Conservation (phyloP, 2,113 vertebrate genomes). For the Pachyramphus minor region DNA sequence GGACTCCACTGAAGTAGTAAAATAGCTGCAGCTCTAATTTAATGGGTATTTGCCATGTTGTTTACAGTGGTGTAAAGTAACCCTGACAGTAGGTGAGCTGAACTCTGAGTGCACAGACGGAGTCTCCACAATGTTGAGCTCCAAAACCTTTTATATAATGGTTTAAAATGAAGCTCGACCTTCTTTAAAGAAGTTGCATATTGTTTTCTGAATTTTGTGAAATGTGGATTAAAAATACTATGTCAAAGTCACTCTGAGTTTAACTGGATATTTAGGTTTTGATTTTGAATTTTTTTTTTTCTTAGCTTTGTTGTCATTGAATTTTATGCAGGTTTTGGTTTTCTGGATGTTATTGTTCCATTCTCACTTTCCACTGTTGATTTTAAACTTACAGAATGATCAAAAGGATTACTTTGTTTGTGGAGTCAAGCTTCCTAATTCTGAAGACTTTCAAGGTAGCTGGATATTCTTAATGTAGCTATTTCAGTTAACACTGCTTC, state of each 20-base stretch:
- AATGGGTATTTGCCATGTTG: background rate
- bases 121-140: background rate
- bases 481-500: background rate
- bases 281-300: background rate
- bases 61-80: background rate
- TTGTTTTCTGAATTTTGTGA: background rate
- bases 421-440: slow-evolving; percentile 97
- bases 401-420: slow-evolving; percentile 96
- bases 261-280: background rate
- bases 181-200: background rate
- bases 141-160: background rate
- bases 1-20: background rate
- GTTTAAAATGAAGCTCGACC: background rate
- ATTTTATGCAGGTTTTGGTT: background rate
- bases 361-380: slow-evolving; percentile 37
- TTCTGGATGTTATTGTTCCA: background rate
- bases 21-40: background rate
- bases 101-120: background rate
- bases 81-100: background rate
- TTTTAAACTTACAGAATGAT: slow-evolving; percentile 83
- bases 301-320: background rate
- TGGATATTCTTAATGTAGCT: background rate
- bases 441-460: slow-evolving; percentile 98
- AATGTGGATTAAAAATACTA: background rate
- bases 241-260: background rate